phyloP scores from a whole-genome alignment of 1,140 invertebrate species.

The Pogonomyrmex barbatus region DNA sequence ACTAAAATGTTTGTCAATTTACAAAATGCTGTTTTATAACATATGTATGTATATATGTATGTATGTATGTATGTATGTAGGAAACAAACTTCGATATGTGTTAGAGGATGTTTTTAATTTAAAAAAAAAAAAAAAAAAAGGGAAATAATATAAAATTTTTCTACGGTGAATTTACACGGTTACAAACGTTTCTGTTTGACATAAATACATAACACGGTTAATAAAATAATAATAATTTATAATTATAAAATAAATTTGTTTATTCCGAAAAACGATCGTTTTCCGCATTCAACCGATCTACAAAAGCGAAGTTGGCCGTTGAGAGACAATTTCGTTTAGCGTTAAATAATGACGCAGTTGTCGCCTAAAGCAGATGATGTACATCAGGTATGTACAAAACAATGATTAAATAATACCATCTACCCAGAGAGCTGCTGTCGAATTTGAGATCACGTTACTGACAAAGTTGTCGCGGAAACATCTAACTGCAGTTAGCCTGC shows the following conservation, averaged over 20 bases:
- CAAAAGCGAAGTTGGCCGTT: background rate
- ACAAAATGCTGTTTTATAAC: background rate
- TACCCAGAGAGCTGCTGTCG: background rate
- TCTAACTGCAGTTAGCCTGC: conserved; percentile 54
- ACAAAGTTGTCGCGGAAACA: conserved; percentile 50
- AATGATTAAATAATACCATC: conserved; percentile 46
- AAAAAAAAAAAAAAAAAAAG: conserved; percentile 10
- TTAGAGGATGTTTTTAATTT: background rate
- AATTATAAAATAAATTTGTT: background rate
- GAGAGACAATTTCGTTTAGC: background rate
- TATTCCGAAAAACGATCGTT: background rate
- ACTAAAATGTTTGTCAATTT: conserved; percentile 12
- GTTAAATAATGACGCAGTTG: background rate
- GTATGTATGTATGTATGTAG: background rate
- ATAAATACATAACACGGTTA: background rate
- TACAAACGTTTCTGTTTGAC: background rate
- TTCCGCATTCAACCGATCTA: background rate
- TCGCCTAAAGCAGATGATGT: conserved; percentile 12
- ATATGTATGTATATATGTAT: background rate
- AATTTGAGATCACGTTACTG: conserved; percentile 52
- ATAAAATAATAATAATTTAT: no score
- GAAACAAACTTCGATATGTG: background rate
- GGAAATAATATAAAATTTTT: background rate
- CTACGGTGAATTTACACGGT: background rate
- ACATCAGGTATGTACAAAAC: conserved; percentile 15